Base-by-base conservation (phyloP, 2,113 vertebrate species). In the Eurypyga helias region DNA sequence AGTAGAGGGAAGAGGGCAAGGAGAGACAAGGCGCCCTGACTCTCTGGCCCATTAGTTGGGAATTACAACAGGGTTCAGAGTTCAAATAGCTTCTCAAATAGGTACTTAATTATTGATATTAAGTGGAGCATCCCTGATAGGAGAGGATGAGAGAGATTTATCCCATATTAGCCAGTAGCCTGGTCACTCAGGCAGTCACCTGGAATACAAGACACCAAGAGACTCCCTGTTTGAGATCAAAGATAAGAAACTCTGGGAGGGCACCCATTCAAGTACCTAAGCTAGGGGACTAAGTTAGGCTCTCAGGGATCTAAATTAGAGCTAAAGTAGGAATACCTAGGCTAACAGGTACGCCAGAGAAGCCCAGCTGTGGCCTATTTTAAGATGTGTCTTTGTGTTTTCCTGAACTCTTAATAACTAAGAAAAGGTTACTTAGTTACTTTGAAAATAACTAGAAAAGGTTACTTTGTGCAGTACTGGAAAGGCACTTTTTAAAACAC, bases 41-140 rank as follows among this genome's bases (percentile, higher is more conserved):
- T 84, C n/a, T 77, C 62, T 34, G 66, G 36, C 33, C 33, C 65
- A 9, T 71, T 87, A 64, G 12, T 2, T 57, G 66, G 80, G 43
- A 89, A 73, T 91, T 46, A 73, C 6, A 62, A 46, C 38, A 46
- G 85, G 94, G 69, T 49, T 90, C 70, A 86, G 55, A 46, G 24
- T 54, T 61, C 85, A 85, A 93, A 95, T n/a, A 80, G 31, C 19
- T 92, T 77, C 80, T 83, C 83, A 92, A 54, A 45, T 49, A 86
- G 77, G 33, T 88, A 46, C 46, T 93, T 78, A 55, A 78, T 78
- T 48, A 49, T 46, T 67, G 57, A 67, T 79, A 84, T 38, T 62
- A 92, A 93, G 41, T 58, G 67, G 57, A 83, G 15, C 13, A 79
- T n/a, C 28, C 38, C n/a, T 70, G 83, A 80, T 9, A 65, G 24